phyloP scores from a whole-genome alignment of 2,113 vertebrate species.

The Dendrocopos noguchii region DNA sequence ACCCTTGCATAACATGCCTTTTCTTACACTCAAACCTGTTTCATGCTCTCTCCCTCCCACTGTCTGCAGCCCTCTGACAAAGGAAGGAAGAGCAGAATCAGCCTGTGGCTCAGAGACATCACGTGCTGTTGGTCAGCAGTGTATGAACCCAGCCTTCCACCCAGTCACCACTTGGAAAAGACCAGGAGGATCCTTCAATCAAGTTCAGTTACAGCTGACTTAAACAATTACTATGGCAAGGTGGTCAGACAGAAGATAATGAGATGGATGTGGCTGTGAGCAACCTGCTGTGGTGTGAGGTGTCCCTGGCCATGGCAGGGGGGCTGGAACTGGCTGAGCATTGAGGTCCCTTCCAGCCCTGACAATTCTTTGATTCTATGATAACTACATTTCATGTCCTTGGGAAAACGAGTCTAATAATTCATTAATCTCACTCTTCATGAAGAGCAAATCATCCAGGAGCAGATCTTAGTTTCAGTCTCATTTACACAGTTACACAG shows the following conservation, averaged over 20 bases:
- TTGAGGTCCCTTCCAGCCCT: too few relatives aligned
- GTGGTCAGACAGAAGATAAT: background rate
- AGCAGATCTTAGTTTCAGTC: background rate
- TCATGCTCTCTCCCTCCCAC: background rate
- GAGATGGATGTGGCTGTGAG: too few relatives aligned
- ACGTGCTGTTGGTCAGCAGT: background rate
- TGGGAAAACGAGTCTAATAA: background rate
- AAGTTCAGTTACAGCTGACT: background rate
- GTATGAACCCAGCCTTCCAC: background rate
- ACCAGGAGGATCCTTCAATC: background rate
- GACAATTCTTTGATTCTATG: too few relatives aligned
- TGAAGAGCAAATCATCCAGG: background rate
- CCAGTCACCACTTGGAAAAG: background rate
- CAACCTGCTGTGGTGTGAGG: too few relatives aligned
- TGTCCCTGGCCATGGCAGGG: too few relatives aligned
- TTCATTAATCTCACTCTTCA: background rate
- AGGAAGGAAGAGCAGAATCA: background rate
- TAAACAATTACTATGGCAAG: background rate
- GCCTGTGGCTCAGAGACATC: fast-evolving
- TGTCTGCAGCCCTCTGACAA: background rate
- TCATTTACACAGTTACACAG: background rate
- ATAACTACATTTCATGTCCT: background rate
- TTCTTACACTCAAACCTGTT: background rate
- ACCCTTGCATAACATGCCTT: background rate
- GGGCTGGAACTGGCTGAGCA: too few relatives aligned